These are phyloP conservation scores for Schlechtendalia chinensis DNA, from an alignment of 1,140 invertebrate species.

Conservation along the genomic window DNA sequence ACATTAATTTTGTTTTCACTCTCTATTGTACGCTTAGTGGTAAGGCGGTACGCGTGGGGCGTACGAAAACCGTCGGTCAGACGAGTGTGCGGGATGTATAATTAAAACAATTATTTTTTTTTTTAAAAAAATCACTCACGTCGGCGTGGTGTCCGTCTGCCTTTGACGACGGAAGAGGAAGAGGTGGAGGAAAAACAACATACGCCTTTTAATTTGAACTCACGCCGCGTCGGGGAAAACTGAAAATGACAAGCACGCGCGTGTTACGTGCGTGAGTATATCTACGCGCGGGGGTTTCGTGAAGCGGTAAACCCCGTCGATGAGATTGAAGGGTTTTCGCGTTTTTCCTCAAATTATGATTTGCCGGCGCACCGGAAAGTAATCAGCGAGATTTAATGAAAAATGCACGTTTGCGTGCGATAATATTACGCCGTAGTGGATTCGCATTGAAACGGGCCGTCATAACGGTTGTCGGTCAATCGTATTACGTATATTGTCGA, in stretches of 20 bases:
- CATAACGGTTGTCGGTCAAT: too few species aligned
- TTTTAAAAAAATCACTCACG: background rate
- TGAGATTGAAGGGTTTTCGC: background rate
- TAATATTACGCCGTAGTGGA: too few species aligned
- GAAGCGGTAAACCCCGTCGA: background rate
- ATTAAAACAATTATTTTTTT: background rate
- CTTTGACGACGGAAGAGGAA: too few species aligned
- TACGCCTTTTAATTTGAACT: conserved; percentile 23
- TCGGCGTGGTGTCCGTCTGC: background rate
- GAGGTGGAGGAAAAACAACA: too few species aligned
- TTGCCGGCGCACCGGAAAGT: too few species aligned
- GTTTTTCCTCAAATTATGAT: too few species aligned
- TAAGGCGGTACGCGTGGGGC: background rate
- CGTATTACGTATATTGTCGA: too few species aligned
- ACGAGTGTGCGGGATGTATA: background rate
- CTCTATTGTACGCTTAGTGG: background rate
- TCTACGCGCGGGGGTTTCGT: background rate
- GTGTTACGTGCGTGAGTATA: background rate
- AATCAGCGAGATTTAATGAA: too few species aligned
- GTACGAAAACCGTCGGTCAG: background rate
- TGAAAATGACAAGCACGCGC: conserved; percentile 31
- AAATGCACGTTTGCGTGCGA: too few species aligned
- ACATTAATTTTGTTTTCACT: background rate
- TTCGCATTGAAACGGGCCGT: too few species aligned
- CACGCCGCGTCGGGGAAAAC: background rate